Evolutionary conservation across 37 sponge, comb jelly and placozoan genomes (phyloP).

Genomic region (Corticium candelabrum): DNA sequence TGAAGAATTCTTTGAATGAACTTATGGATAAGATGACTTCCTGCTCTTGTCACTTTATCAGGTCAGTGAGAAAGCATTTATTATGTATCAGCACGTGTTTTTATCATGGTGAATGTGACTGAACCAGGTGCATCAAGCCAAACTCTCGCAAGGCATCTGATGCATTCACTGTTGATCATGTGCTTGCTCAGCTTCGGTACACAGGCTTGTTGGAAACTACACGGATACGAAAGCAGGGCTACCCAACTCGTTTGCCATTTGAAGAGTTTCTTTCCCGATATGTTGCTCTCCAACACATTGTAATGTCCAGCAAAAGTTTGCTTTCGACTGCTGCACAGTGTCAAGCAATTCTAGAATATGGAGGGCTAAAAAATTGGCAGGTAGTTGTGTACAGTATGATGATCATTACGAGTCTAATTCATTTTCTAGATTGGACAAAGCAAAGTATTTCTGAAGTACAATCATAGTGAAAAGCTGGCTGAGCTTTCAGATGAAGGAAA

Average conservation of each 20-base stretch:
- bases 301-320: background rate
- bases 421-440: constrained; percentile 18
- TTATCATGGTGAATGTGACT: constrained; percentile 2
- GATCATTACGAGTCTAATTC: too few relatives aligned
- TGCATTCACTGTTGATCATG: constrained; percentile 19
- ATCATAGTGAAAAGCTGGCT: constrained; percentile 28
- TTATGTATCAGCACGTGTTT: too few relatives aligned
- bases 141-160: constrained; percentile 24
- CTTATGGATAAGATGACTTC: constrained; percentile 31
- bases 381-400: background rate
- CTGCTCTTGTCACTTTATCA: constrained; percentile 27
- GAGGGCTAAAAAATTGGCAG: constrained; percentile 5
- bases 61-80: too few relatives aligned
- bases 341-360: background rate
- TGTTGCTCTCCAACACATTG: background rate
- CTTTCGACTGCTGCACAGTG: background rate
- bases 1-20: constrained; percentile 35
- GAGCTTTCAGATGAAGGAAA: background rate
- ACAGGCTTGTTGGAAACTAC: constrained; percentile 41
- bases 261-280: constrained; percentile 23
- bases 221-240: constrained; percentile 35
- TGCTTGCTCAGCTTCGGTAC: constrained; percentile 32
- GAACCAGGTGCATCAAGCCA: constrained; percentile 30
- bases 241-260: constrained; percentile 22
- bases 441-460: constrained; percentile 43